Evolutionary conservation across 2,888 invertebrate species (phyloP).

Genomic region (Hydropsyche betteni): DNA sequence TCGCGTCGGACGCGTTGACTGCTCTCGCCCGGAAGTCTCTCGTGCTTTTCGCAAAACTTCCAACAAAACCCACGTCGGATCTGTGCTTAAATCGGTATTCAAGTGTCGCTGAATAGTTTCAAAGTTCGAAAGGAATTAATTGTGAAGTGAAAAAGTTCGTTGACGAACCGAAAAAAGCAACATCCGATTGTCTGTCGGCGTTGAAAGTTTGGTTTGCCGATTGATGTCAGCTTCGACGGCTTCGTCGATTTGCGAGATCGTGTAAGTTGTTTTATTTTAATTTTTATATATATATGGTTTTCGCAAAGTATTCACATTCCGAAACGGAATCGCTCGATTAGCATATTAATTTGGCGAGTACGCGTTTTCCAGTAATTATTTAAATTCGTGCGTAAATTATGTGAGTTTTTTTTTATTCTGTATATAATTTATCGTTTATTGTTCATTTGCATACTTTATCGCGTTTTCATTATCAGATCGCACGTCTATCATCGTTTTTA

Average conservation of each 20-base stretch:
- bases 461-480: no score
- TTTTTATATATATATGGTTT: not conserved
- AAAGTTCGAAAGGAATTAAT: not conserved
- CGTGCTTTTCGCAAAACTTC: constrained; percentile 4
- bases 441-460: no score
- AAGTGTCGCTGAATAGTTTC: not conserved
- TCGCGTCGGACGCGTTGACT: not conserved
- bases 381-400: no score
- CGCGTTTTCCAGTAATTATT: no score
- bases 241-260: not conserved
- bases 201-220: not conserved
- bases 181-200: no score
- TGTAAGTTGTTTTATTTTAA: constrained; percentile 9
- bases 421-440: no score
- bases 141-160: constrained; percentile 2
- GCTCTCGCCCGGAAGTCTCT: not conserved
- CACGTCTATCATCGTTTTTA: no score
- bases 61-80: not conserved
- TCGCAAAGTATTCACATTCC: no score
- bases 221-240: constrained; percentile 11
- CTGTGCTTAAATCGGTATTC: no score
- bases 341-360: no score
- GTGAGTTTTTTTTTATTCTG: no score
- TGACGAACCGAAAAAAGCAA: not conserved
- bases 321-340: no score